Percentiles rank a stretch among this genome's conserved stretches.
These are phyloP conservation scores for Scomber scombrus DNA, from an alignment of 2,113 vertebrate genomes.

Conservation along the genomic window DNA sequence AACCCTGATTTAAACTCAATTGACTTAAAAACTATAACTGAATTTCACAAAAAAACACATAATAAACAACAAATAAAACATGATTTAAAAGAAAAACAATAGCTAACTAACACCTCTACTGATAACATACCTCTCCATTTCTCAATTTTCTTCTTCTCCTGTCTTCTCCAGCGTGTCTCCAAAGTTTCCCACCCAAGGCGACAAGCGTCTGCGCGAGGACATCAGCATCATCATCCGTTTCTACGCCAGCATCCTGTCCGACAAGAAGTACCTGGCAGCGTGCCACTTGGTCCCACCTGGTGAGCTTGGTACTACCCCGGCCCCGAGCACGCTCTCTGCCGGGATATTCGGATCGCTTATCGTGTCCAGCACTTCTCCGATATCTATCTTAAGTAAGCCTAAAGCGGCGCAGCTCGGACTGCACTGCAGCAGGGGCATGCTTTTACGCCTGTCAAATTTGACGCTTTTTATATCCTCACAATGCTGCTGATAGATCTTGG, in stretches of 20 bases:
- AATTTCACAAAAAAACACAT: too few relatives aligned
- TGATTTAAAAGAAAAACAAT: too few relatives aligned
- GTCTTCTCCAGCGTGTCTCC: constrained; percentile 87
- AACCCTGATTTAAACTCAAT: too few relatives aligned
- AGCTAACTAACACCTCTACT: too few relatives aligned
- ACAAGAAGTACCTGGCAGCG: constrained; percentile 98
- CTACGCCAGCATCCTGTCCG: constrained; percentile 97
- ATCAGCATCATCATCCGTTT: constrained; percentile 96
- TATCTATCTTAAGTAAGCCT: constrained; percentile 87
- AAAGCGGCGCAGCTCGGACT: constrained; percentile 71
- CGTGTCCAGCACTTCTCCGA: constrained; percentile 88
- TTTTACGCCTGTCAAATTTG: constrained; percentile 77
- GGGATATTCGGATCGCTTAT: constrained; percentile 89
- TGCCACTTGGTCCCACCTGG: constrained; percentile 95
- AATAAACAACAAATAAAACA: too few relatives aligned
- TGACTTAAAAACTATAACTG: too few relatives aligned
- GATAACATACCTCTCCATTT: too few relatives aligned
- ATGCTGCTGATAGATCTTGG: constrained; percentile 48
- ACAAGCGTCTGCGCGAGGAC: constrained; percentile 95
- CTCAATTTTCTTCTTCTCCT: not conserved
- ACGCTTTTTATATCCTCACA: constrained; percentile 60
- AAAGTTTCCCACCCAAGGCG: constrained; percentile 95
- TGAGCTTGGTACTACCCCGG: constrained; percentile 87
- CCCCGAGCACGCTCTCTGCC: constrained; percentile 84
- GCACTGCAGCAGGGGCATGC: constrained; percentile 77